Percentiles rank a stretch among this genome's conserved stretches.
These are phyloP conservation scores for Heteropelma amictum DNA, from an alignment of 2,888 invertebrate genomes.

Conservation along the genomic window DNA sequence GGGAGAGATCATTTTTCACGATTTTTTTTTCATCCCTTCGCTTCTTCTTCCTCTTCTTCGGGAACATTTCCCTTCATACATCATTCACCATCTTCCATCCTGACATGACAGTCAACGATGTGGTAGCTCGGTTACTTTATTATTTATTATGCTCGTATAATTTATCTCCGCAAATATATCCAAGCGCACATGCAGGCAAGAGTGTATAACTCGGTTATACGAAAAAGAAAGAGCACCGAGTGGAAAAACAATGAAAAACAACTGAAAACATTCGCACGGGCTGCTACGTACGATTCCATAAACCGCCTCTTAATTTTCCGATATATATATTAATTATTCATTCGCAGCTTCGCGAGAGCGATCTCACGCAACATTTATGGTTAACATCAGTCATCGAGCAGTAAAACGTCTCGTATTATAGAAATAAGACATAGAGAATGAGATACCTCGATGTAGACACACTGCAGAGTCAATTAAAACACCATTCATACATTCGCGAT, in stretches of 20 bases:
- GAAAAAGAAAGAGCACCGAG: too few species aligned
- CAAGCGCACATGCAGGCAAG: too few species aligned
- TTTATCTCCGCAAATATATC: background rate
- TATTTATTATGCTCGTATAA: slow-evolving; percentile 13
- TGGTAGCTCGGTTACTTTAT: slow-evolving; percentile 10
- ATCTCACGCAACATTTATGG: slow-evolving; percentile 20
- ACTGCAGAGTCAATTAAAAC: slow-evolving; percentile 50
- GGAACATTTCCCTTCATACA: slow-evolving; percentile 10
- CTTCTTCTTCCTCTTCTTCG: background rate
- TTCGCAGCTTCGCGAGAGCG: background rate
- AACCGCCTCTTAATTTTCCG: slow-evolving; percentile 31
- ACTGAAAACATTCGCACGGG: background rate
- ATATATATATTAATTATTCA: slow-evolving; percentile 45
- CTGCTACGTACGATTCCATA: slow-evolving; percentile 20
- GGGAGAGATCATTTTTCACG: slow-evolving; percentile 18
- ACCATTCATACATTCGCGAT: slow-evolving; percentile 51
- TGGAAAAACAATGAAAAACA: too few species aligned
- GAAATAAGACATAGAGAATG: slow-evolving; percentile 14
- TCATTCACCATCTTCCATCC: slow-evolving; percentile 4
- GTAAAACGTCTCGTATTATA: slow-evolving; percentile 35
- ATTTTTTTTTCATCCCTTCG: background rate
- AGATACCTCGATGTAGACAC: slow-evolving; percentile 13
- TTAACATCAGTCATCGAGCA: slow-evolving; percentile 34
- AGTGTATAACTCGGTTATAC: background rate
- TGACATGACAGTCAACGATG: slow-evolving; percentile 20